Base-by-base conservation (phyloP, 2,113 vertebrate species). In the Jacana jacana region DNA sequence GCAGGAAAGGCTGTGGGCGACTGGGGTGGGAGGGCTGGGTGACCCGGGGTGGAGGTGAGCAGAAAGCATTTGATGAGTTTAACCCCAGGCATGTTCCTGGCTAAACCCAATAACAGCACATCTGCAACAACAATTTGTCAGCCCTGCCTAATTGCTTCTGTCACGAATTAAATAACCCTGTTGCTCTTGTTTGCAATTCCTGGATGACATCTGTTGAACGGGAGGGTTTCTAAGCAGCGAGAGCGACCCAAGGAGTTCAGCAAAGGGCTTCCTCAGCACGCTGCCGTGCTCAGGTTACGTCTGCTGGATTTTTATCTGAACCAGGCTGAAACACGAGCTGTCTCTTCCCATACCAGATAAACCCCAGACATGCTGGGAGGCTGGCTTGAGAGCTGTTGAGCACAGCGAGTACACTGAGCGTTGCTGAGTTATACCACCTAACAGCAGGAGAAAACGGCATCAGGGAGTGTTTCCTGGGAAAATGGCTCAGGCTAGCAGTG, bases 21-120 rank as follows among this genome's bases (percentile, higher is more conserved):
- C 35, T 24, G 19, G 24, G 0, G 1, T n/a, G n/a, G 71, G 69
- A 14, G 42, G 42, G 13, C 20, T 0, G 1, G 30, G 17, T 0
- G 6, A 49, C 13, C 7, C 2, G 0, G 33, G 19, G 8, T 2
- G 1, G 25, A n/a, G 57, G 51, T n/a, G n/a, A 81, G 69, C 35
- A 71, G 57, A 23, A 76, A 49, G 28, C 5, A 31, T 44, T 48
- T 70, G 55, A 54, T 39, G 68, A 54, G 24, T 76, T 75, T 76
- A 49, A 77, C 35, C n/a, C 35, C 85, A 66, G 75, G 46, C 78
- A 4, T 64, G 60, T 48, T 87, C 63, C 68, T 84, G 31, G 68
- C 10, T 70, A 54, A 79, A 90, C 27, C 31, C 44, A 70, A 23
- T 65, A 69, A 44, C 17, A 65, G 75, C 8, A 11, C 25, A 70